Base-by-base conservation (phyloP, 2,797 vertebrate genomes). In the Neosalanx taihuensis region DNA sequence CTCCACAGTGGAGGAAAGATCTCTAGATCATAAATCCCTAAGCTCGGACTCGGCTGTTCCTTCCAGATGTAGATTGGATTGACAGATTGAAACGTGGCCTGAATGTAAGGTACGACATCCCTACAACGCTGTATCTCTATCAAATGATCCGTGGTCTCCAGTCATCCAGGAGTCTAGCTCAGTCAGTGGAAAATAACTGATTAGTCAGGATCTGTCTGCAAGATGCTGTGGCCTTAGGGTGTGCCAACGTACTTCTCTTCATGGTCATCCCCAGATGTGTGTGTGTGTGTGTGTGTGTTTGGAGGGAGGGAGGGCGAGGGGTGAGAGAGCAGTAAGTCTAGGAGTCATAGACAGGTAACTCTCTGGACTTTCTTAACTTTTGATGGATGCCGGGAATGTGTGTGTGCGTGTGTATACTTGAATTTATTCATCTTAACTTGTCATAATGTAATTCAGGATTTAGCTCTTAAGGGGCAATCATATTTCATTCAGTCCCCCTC, bases 191-290 rank as follows among this genome's bases (percentile, higher is more conserved):
- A 87, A 83, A 76, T 64, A 69, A 76, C 56, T 53, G 57, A 1
- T 37, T 70, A 62, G 23, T 78, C 71, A 77, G 72, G 76, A 78
- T 84, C 67, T 87, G 76, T 77, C 78, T 74, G 67, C 76, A 80
- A 79, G 64, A 81, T 72, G 76, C 70, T 76, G 1, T 63, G 67
- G 71, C 51, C 58, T 46, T 12, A 3, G 41, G 10, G 9, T 46
- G 10, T 13, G 41, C 41, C 67, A 75, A 61, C 20, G 6, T 23
- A 61, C 20, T 46, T 46, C 41, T 12, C 13, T 46, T 7, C 3
- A 29, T 18, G 23, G 71, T 70, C 67, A 17, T n/a, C 60, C 9
- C 6, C 69, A 67, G 31, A 66, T 74, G 69, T 59, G 66, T 30
- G 64, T 69, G 33, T 17, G 31, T 46, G 12, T 46, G 41, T 41